phyloP scores from a whole-genome alignment of 2,113 vertebrate species.

The Gobio gobio region DNA sequence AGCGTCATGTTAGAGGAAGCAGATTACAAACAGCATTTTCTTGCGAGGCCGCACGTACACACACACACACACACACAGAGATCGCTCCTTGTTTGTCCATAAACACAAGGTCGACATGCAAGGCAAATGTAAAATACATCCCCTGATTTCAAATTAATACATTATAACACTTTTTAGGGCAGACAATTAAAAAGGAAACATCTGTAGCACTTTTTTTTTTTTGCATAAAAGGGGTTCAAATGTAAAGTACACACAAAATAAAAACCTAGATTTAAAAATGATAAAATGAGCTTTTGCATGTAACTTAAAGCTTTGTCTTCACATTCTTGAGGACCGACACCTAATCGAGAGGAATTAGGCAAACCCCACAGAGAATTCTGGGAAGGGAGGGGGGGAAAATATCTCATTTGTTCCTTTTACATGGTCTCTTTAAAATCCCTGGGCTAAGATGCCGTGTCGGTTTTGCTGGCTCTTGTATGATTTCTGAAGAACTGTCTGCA shows the following conservation, averaged over 20 bases:
- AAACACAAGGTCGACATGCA: conserved; percentile 47
- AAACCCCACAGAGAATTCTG: conserved; percentile 19
- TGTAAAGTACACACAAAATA: conserved; percentile 40
- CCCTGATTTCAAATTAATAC: conserved; percentile 30
- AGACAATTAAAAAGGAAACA: not conserved
- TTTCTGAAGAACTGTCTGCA: not conserved
- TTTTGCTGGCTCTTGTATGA: conserved; percentile 11
- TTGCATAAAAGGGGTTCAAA: conserved; percentile 59
- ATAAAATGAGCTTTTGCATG: conserved; percentile 52
- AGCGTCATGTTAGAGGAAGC: not conserved
- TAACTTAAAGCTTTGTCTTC: conserved; percentile 57
- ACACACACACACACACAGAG: not conserved
- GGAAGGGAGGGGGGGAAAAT: not conserved
- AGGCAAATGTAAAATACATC: conserved; percentile 52
- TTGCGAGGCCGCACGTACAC: conserved; percentile 32
- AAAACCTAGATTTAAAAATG: conserved; percentile 33
- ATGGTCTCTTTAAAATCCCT: not conserved
- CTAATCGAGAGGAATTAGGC: not conserved
- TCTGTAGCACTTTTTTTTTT: conserved; percentile 46
- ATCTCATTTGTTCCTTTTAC: conserved; percentile 10
- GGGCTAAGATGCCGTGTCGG: not conserved
- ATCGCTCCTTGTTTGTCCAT: conserved; percentile 14
- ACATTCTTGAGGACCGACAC: conserved; percentile 66
- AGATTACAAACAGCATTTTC: conserved; percentile 48
- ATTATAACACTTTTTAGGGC: conserved; percentile 40